Conservation (phyloP, 1,140 invertebrate genomes). For the Pogonognathellus flavescens region DNA sequence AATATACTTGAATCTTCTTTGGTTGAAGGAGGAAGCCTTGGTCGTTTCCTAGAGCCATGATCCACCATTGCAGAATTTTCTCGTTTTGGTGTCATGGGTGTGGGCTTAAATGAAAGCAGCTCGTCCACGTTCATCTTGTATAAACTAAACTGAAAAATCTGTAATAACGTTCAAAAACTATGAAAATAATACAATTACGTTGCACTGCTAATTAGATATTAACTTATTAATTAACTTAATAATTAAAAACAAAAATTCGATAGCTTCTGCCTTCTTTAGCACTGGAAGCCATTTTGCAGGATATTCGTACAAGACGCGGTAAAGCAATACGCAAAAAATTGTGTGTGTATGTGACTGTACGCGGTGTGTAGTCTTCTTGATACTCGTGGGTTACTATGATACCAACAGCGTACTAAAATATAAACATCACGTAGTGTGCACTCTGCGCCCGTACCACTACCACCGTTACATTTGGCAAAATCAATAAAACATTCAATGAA, state of each 20-base stretch:
- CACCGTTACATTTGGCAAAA: too few relatives aligned
- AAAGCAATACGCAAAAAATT: too few relatives aligned
- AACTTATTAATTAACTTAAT: background rate
- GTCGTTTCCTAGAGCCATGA: constrained; percentile 34
- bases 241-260: background rate
- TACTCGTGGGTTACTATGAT: too few relatives aligned
- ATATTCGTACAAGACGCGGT: background rate
- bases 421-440: too few relatives aligned
- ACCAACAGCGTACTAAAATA: too few relatives aligned
- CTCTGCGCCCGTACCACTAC: too few relatives aligned
- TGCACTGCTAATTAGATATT: background rate
- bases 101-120: constrained; percentile 57
- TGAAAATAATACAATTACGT: background rate
- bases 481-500: background rate
- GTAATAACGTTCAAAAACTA: background rate
- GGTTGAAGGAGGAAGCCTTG: constrained; percentile 2
- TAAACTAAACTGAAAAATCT: background rate
- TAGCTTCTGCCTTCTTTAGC: background rate
- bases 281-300: background rate
- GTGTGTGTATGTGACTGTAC: too few relatives aligned
- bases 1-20: constrained; percentile 21
- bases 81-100: constrained; percentile 46
- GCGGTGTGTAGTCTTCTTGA: too few relatives aligned
- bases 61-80: constrained; percentile 23
- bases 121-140: constrained; percentile 60